These are phyloP conservation scores for Rapana venosa DNA, from an alignment of 2,888 invertebrate species.

Conservation along the genomic window DNA sequence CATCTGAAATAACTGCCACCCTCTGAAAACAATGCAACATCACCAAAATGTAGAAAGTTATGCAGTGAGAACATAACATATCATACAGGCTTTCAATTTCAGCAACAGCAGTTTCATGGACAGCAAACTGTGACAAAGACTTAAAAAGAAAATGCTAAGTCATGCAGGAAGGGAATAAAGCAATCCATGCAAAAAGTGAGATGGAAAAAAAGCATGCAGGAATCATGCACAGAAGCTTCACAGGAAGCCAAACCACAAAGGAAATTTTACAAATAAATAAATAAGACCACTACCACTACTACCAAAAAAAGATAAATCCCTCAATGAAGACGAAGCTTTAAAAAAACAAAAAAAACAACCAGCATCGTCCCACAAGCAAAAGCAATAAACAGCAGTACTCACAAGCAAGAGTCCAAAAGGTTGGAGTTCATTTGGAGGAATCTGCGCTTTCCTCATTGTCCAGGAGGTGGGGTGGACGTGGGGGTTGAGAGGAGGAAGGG, in stretches of 20 bases:
- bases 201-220: not conserved
- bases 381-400: slow-evolving; percentile 58
- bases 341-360: not conserved
- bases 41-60: too few relatives aligned
- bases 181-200: not conserved
- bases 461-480: slow-evolving; percentile 47
- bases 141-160: too few relatives aligned
- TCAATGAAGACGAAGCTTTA: too few relatives aligned
- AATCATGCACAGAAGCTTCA: not conserved
- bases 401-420: slow-evolving; percentile 76
- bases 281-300: not conserved
- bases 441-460: slow-evolving; percentile 39
- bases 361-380: not conserved
- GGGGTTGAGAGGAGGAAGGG: slow-evolving; percentile 47
- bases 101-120: too few relatives aligned
- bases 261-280: not conserved
- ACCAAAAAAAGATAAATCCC: not conserved
- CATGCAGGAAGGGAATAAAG: not conserved
- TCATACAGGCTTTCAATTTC: too few relatives aligned
- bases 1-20: too few relatives aligned
- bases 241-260: too few relatives aligned
- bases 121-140: too few relatives aligned
- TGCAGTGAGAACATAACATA: too few relatives aligned
- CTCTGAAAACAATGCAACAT: too few relatives aligned
- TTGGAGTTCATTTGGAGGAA: slow-evolving; percentile 67